Base-by-base conservation (phyloP, 2,888 invertebrate species). In the Entomobrya proxima region DNA sequence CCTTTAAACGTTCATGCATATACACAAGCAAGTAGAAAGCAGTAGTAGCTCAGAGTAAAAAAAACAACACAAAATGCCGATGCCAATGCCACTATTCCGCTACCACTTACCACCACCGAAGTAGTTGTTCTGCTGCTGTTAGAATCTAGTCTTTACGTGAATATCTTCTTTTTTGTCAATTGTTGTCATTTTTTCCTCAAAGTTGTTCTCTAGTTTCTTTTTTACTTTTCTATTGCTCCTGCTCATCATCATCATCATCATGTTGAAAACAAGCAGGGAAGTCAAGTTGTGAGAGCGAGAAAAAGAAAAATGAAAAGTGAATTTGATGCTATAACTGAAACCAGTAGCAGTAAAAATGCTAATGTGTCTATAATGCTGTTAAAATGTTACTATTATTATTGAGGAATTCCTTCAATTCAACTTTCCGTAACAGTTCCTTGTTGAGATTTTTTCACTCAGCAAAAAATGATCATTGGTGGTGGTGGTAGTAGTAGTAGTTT, bases 401-500 rank as follows among this genome's bases (percentile, higher is more conserved):
- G 69, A 69, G 27, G 69, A 69, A 69, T 69, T 69, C 69, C 69
- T 69, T 47, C 69, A 44, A 69, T 27, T 37, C 69, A 47, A 44
- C n/a, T 40, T 69, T 40, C 69, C 69, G 69, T 69, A 69, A 40
- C 40, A 47, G 40, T 69, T 69, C 47, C 47, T 44, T 44, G 69
- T 69, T 44, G 24, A 5, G 1, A 24, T 69, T 69, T 40, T 40
- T 55, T 58, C 30, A 35, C 35, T 32, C 37, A 37, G 50, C 61
- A 44, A n/a, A 69, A 24, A 24, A 44, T 69, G 47, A 69, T 44
- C 24, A 47, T 11, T 69, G 69, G 37, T 18, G 44, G 30, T 61
- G 61, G 61, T 61, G 61, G 61, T n/a, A n/a, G n/a, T n/a, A n/a
- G n/a, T n/a, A n/a, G n/a, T n/a, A n/a, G n/a, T n/a, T n/a, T n/a